Conservation (phyloP, 2,113 vertebrate species). For the Phrynosoma platyrhinos region DNA sequence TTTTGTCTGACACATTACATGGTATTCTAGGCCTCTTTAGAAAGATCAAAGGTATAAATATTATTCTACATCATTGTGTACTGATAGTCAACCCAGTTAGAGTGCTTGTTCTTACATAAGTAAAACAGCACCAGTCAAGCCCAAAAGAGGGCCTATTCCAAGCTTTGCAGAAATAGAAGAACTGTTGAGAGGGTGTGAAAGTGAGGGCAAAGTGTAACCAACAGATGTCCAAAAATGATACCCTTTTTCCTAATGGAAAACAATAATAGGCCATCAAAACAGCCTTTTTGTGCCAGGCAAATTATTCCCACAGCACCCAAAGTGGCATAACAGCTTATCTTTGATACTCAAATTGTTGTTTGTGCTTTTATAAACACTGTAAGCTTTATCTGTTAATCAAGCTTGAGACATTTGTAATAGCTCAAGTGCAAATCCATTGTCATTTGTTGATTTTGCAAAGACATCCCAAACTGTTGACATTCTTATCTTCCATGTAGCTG, state of each 20-base stretch:
- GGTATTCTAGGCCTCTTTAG: neutral
- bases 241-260: neutral
- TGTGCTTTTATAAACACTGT: neutral
- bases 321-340: neutral
- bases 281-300: neutral
- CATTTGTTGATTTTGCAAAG: neutral
- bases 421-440: neutral
- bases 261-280: neutral
- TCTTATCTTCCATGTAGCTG: neutral
- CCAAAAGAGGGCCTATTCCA: too few species aligned
- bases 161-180: too few species aligned
- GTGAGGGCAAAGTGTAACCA: neutral
- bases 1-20: neutral
- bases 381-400: neutral
- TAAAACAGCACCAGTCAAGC: too few species aligned
- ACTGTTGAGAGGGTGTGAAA: neutral
- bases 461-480: neutral
- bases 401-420: neutral
- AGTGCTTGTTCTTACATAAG: too few species aligned
- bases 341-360: neutral
- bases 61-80: too few species aligned
- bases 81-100: too few species aligned
- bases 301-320: neutral
- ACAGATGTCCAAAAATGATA: neutral
- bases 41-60: too few species aligned